Base-by-base conservation (phyloP, 1,140 invertebrate genomes). In the Drosophila ficusphila region DNA sequence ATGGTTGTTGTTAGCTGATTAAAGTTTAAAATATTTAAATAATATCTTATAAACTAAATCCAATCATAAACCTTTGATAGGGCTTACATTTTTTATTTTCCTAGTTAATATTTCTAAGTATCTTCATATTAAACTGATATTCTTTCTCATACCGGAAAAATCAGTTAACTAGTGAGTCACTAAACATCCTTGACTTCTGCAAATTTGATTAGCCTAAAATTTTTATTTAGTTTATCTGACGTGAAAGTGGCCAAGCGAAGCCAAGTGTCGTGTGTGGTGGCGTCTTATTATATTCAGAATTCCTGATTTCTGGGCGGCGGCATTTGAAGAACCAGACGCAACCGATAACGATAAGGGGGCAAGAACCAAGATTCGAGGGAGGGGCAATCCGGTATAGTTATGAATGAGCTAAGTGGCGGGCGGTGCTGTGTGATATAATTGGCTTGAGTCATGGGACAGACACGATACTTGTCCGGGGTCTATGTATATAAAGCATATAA, bases 391-490 rank as follows among this genome's bases (percentile, higher is more conserved):
- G 60, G 60, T 65, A 25, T 42, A 73, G 69, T 74, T 74, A 54
- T 74, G 70, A 74, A 74, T 74, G 70, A 74, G 70, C 57, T 33
- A 46, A 39, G 46, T n/a, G 18, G 21, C 33, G 4, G 7, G 21
- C 36, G 46, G 19, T 21, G 16, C 27, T 41, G 23, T 52, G 53
- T 53, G 54, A 73, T 64, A 73, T 73, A 74, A 70, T 48, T 73
- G 42, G 34, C 34, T 74, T 74, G 69, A 74, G 70, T 74, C 69
- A 74, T 73, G 57, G 42, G 70, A 71, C 68, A 36, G 67, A 72
- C 65, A 12, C 42, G 39, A n/a, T 34, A 21, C 9, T 29, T 29
- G 31, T 31, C 38, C 25, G n/a, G n/a, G n/a, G n/a, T n/a, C 33
- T 9, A 36, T 34, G 25, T 4, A 44, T 9, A 21, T 14, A 14